Conservation (phyloP, 2,113 vertebrate genomes). For the Narcine bancroftii region DNA sequence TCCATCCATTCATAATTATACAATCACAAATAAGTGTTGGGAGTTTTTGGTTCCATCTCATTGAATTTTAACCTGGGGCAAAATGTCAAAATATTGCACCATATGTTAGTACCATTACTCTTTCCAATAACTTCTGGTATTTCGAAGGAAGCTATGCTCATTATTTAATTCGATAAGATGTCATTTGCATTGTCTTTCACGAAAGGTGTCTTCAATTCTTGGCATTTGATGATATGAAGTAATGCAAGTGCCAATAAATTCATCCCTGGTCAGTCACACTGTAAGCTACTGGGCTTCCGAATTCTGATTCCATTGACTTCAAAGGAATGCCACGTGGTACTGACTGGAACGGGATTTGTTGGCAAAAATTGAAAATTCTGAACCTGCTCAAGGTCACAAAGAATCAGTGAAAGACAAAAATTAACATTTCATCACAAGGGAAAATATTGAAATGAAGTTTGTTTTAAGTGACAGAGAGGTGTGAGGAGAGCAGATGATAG, state of each 20-base stretch:
- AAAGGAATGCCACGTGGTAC: no score
- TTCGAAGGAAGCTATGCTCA: neutral
- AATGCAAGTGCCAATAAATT: neutral
- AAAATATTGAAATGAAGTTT: no score
- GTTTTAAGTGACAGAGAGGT: no score
- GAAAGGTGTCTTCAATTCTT: neutral
- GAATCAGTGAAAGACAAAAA: no score
- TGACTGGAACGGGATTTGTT: no score
- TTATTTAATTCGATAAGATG: neutral
- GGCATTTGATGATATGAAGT: neutral
- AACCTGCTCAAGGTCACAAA: no score
- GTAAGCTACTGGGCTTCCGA: no score
- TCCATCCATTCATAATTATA: neutral
- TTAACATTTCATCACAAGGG: no score
- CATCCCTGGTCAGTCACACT: no score
- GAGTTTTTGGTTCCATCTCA: neutral
- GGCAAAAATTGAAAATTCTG: no score
- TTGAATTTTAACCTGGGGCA: neutral
- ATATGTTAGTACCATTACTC: neutral
- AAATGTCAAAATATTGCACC: neutral
- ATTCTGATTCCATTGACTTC: no score
- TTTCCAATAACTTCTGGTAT: neutral
- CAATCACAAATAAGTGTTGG: neutral
- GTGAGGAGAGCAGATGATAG: no score
- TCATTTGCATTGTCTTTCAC: neutral